phyloP scores from a whole-genome alignment of 92 coral and sea anemone genomes.

The Porites divaricata region DNA sequence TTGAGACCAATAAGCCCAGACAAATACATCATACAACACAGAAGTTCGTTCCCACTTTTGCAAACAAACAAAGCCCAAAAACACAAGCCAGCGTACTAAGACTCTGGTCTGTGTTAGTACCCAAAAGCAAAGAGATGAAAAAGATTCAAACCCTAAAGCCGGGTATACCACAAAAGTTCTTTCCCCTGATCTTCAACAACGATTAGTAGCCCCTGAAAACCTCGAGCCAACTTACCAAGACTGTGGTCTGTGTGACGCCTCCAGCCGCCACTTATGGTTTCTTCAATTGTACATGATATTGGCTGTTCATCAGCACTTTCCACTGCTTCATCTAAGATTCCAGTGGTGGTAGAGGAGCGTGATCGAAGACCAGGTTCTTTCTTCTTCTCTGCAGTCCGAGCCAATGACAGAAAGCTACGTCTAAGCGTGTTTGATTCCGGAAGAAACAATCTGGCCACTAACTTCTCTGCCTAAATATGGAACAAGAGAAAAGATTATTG shows the following conservation, averaged over 20 bases:
- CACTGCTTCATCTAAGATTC: slow-evolving; percentile 79
- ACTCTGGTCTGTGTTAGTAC: too few relatives aligned
- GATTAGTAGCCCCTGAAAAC: too few relatives aligned
- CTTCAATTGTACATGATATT: slow-evolving; percentile 61
- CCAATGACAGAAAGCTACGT: slow-evolving; percentile 92
- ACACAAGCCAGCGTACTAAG: too few relatives aligned
- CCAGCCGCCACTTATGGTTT: slow-evolving; percentile 88
- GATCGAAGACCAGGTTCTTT: slow-evolving; percentile 50
- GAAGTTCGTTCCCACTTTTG: too few relatives aligned
- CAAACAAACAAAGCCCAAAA: too few relatives aligned
- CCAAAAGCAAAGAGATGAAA: too few relatives aligned
- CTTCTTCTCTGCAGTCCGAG: slow-evolving; percentile 69
- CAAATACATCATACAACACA: too few relatives aligned
- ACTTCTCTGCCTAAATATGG: slow-evolving; percentile 81
- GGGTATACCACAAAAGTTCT: too few relatives aligned
- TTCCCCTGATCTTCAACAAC: too few relatives aligned
- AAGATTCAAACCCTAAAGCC: too few relatives aligned
- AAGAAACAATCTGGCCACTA: slow-evolving; percentile 88
- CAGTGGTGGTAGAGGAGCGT: slow-evolving; percentile 85
- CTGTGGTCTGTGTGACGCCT: slow-evolving; percentile 85
- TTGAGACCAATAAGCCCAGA: too few relatives aligned
- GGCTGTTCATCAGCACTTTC: slow-evolving; percentile 95
- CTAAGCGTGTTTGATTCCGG: slow-evolving; percentile 96
- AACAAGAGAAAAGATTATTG: neutral
- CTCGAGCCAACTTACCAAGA: slow-evolving; percentile 12